Conservation (phyloP, 2,797 vertebrate species). For the Spea hammondii region DNA sequence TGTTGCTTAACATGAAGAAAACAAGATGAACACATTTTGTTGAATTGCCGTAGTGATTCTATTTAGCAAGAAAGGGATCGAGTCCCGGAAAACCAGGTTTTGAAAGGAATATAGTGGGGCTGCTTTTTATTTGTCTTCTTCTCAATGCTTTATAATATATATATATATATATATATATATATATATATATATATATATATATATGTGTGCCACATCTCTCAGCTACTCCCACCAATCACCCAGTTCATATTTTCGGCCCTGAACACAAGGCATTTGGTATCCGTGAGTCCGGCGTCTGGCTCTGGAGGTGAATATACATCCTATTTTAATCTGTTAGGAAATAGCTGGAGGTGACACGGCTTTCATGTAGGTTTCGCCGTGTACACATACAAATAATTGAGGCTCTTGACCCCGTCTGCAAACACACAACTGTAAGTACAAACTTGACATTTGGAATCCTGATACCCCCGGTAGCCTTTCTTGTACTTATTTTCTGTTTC, state of each 20-base stretch:
- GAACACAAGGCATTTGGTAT: conserved; percentile 72
- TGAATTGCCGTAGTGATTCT: too few species aligned
- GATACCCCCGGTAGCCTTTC: conserved; percentile 89
- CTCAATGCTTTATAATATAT: too few species aligned
- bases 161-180: too few species aligned
- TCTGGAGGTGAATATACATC: conserved; percentile 76
- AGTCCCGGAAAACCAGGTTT: too few species aligned
- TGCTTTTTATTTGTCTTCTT: too few species aligned
- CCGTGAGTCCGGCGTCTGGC: conserved; percentile 79
- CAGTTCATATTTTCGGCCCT: conserved; percentile 73
- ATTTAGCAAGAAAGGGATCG: too few species aligned
- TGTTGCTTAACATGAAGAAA: too few species aligned
- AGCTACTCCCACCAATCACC: conserved; percentile 75
- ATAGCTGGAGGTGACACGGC: conserved; percentile 97
- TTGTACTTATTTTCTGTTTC: conserved; percentile 97
- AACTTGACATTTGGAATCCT: conserved; percentile 99
- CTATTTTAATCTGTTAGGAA: conserved; percentile 87
- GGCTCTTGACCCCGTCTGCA: conserved; percentile 97
- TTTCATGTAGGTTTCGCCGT: conserved; percentile 88
- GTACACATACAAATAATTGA: conserved; percentile 99
- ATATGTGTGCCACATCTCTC: conserved; percentile 60
- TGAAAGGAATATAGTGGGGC: too few species aligned
- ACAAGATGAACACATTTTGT: too few species aligned
- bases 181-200: too few species aligned
- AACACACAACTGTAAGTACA: conserved; percentile 96